Evolutionary conservation across 2,113 vertebrate genomes (phyloP).

Genomic region (Pteropus alecto): DNA sequence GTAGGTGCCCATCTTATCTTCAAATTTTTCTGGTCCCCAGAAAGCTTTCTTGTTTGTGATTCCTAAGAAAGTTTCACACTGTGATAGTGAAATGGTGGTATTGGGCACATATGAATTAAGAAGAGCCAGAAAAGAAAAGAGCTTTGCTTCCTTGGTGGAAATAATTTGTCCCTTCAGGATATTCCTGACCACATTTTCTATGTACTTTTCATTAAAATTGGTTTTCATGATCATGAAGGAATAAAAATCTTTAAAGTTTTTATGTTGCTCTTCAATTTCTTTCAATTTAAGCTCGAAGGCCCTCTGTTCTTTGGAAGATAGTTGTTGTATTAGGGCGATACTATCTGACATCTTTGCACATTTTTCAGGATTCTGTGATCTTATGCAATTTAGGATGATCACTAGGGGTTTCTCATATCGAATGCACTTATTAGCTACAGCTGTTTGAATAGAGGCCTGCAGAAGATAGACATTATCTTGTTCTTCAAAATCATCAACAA

Average conservation of each 20-base stretch:
- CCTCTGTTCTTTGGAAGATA: slow-evolving; percentile 83
- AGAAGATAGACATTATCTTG: slow-evolving; percentile 83
- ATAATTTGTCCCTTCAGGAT: slow-evolving; percentile 83
- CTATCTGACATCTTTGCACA: slow-evolving; percentile 74
- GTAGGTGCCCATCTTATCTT: slow-evolving; percentile 85
- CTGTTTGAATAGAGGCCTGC: slow-evolving; percentile 80
- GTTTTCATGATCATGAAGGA: slow-evolving; percentile 92
- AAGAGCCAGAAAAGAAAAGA: slow-evolving; percentile 86
- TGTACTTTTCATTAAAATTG: slow-evolving; percentile 85
- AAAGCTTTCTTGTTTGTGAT: slow-evolving; percentile 78
- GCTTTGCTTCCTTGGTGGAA: slow-evolving; percentile 81
- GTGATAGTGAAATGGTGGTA: slow-evolving; percentile 83
- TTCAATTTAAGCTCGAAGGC: slow-evolving; percentile 85
- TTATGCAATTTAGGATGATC: slow-evolving; percentile 89
- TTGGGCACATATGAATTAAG: slow-evolving; percentile 83
- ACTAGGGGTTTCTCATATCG: slow-evolving; percentile 82
- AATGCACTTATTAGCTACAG: slow-evolving; percentile 76
- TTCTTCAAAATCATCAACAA: slow-evolving; percentile 90
- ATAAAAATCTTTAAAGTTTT: slow-evolving; percentile 87
- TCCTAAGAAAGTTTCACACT: slow-evolving; percentile 86
- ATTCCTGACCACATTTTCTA: slow-evolving; percentile 85
- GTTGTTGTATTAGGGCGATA: slow-evolving; percentile 73
- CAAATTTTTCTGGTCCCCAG: slow-evolving; percentile 80
- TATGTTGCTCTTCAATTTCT: slow-evolving; percentile 83
- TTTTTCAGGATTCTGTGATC: slow-evolving; percentile 82